Evolutionary conservation across 2,113 vertebrate genomes (phyloP), one percentile per base, ranked within the genome.

Genomic region (Tautogolabrus adspersus): DNA sequence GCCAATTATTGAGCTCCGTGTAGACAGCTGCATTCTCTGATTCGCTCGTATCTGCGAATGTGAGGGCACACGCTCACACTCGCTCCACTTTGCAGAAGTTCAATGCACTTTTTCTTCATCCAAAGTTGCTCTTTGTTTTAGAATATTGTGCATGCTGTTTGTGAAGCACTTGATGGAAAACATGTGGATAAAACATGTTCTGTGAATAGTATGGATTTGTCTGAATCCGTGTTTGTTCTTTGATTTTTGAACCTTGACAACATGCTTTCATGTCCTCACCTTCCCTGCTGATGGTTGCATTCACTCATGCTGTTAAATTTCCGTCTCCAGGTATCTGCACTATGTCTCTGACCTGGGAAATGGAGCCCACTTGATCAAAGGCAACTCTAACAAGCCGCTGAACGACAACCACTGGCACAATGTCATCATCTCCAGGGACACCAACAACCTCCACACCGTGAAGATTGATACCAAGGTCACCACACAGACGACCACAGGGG

Each of bases 321-420:
- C 44, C 77, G 40, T 6, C 72, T 88, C 52, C 82, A 99, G 98
- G 70, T 98, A 98, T 89, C 94, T 99, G 72, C 98, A 98, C 82
- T 99, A 99, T 18, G 96, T 99, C 26, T 99, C 97, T 79, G 97
- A 99, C 80, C 93, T 99, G 94, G 98, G 98, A 63, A 99, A 98
- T 1, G 98, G 98, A 90, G 96, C 97, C 61, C 97, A 98, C 86
- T 94, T 99, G 80, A 98, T 99, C 91, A 98, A 98, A 92, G 98
- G 97, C 75, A 99, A 98, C 91, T 99, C 97, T 58, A 98, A 98
- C 86, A 98, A 97, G 85, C 96, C 96, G 40, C 94, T 99, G 72
- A 99, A 98, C 16, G 98, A 99, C 94, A 98, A 99, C 93, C 96
- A 98, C 81, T 99, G 98, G 98, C 98, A 99, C 86, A 98, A 97